A percentile compares a stretch with the other conserved stretches of the same genome.
Conservation (phyloP, 2,888 invertebrate genomes). For the Autographa pulchrina region DNA sequence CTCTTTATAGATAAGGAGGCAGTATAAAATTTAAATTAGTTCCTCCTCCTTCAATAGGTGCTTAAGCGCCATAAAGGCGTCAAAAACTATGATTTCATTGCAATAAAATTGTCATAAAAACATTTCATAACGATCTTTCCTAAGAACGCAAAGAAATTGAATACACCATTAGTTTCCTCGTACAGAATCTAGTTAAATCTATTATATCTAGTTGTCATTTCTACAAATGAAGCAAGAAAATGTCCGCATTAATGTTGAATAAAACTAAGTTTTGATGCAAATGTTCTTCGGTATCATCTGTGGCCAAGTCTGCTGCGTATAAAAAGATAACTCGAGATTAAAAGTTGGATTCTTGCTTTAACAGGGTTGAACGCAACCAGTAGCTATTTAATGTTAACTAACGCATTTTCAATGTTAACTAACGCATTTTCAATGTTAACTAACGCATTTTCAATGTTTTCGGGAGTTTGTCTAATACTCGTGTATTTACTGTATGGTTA, state of each 20-base stretch:
- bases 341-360: neutral
- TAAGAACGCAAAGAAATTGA: neutral
- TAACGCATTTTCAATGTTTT: no score
- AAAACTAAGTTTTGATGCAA: constrained; percentile 7
- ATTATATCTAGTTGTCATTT: constrained; percentile 7
- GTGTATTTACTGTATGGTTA: no score
- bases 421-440: no score
- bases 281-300: constrained; percentile 5
- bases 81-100: neutral
- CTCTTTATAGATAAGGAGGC: constrained; percentile 20
- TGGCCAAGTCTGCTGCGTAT: neutral
- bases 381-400: no score
- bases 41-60: neutral
- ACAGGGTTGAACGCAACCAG: neutral
- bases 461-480: no score
- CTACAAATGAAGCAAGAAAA: constrained; percentile 8
- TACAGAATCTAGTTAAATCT: constrained; percentile 5
- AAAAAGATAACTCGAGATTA: constrained; percentile 7
- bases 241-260: constrained; percentile 8
- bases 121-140: neutral
- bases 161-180: neutral
- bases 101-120: neutral
- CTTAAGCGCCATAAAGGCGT: neutral
- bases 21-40: constrained; percentile 1
- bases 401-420: no score